Conservation (phyloP, 2,113 vertebrate species). For the Pipa parva region DNA sequence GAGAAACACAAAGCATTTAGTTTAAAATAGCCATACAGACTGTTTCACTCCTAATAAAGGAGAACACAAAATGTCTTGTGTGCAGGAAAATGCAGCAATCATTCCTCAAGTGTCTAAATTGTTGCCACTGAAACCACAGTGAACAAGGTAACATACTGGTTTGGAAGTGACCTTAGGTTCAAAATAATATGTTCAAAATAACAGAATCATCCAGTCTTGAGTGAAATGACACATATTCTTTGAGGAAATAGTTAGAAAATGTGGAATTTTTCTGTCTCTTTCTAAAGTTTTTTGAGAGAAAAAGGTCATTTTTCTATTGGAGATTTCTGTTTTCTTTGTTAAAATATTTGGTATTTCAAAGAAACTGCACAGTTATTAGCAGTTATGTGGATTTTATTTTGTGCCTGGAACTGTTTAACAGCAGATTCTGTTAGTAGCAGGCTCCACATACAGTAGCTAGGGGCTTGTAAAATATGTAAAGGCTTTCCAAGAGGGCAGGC, state of each 20-base stretch:
- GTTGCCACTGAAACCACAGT: too few species aligned
- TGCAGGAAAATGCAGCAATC: too few species aligned
- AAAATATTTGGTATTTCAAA: conserved; percentile 7
- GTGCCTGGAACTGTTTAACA: background rate
- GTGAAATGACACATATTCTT: conserved; percentile 19
- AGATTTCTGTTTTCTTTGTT: background rate
- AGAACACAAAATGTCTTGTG: too few species aligned
- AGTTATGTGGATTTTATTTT: background rate
- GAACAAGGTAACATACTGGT: background rate
- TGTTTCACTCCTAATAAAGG: too few species aligned
- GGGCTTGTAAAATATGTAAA: background rate
- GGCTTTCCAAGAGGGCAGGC: too few species aligned
- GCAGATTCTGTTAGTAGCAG: background rate
- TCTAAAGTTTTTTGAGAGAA: background rate
- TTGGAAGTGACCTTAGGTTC: conserved; percentile 25
- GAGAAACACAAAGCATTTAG: too few species aligned
- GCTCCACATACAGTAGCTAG: background rate
- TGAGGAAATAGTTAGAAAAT: conserved; percentile 1
- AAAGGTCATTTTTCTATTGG: background rate
- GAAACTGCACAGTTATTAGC: conserved; percentile 1
- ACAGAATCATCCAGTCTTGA: conserved; percentile 16
- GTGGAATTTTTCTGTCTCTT: conserved; percentile 8
- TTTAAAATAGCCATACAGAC: too few species aligned
- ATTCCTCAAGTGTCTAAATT: too few species aligned
- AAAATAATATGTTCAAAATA: conserved; percentile 13